Conservation (phyloP, 2,888 invertebrate species). For the Lamellibrachia columna region DNA sequence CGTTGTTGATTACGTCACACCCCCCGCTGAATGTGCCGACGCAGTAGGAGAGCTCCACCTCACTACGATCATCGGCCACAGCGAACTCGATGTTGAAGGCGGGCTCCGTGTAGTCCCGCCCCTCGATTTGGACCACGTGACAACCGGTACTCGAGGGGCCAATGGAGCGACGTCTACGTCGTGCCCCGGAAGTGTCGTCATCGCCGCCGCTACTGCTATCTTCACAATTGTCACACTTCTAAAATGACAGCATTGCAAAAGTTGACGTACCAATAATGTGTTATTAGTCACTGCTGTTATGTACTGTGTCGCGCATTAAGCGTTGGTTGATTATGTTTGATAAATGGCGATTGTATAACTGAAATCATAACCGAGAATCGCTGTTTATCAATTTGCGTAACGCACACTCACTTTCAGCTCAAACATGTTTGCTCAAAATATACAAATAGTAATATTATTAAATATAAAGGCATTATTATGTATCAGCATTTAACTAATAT, state of each 20-base stretch:
- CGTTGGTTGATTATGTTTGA: too few species aligned
- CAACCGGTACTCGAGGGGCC: neutral
- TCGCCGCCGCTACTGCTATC: neutral
- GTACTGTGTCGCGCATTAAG: too few species aligned
- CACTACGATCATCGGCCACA: conserved; percentile 18
- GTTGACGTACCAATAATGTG: too few species aligned
- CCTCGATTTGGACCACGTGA: conserved; percentile 39
- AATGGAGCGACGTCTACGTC: neutral
- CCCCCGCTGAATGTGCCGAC: conserved; percentile 22
- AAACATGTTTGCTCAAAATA: too few species aligned
- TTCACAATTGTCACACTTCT: neutral
- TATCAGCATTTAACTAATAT: too few species aligned
- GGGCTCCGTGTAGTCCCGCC: conserved; percentile 47
- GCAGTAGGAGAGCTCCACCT: conserved; percentile 19
- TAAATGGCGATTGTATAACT: too few species aligned
- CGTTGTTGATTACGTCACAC: conserved; percentile 24
- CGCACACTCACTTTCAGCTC: too few species aligned
- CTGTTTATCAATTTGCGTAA: too few species aligned
- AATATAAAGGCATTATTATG: too few species aligned
- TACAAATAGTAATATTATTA: too few species aligned
- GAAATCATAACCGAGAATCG: too few species aligned
- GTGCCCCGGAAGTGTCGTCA: neutral
- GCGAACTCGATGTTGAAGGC: conserved; percentile 38
- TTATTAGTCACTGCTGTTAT: neutral
- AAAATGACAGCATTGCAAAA: neutral